These are phyloP conservation scores for Dunckerocampus dactyliophorus DNA, from an alignment of 2,113 vertebrate species.

Conservation along the genomic window DNA sequence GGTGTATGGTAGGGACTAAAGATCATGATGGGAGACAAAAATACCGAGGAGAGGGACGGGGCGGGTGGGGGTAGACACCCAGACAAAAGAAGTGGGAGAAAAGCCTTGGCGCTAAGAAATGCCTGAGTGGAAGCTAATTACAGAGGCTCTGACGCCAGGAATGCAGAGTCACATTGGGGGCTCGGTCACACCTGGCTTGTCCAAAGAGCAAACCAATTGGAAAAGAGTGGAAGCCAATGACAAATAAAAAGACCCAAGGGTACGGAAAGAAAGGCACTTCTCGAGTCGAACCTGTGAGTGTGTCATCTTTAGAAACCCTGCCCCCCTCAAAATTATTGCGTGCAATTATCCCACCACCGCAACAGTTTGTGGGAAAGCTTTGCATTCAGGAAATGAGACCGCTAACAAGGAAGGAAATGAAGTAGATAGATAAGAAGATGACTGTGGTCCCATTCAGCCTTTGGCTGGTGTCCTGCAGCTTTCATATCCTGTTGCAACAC, in stretches of 20 bases:
- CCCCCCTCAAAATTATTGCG: background rate
- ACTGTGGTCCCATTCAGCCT: conserved; percentile 20
- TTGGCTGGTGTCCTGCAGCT: conserved; percentile 12
- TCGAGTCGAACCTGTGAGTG: background rate
- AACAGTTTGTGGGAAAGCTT: conserved; percentile 51
- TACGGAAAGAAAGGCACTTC: conserved; percentile 22
- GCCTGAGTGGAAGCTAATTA: conserved; percentile 67
- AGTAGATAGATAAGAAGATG: conserved; percentile 43
- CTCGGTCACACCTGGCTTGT: conserved; percentile 64
- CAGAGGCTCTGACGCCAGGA: conserved; percentile 60
- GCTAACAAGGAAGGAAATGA: conserved; percentile 61
- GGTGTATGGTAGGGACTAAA: conserved; percentile 63
- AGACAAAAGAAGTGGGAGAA: conserved; percentile 58
- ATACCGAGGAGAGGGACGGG: conserved; percentile 25
- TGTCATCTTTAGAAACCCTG: background rate
- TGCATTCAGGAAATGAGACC: conserved; percentile 57
- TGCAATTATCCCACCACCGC: conserved; percentile 44
- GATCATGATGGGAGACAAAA: conserved; percentile 43
- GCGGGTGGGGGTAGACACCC: conserved; percentile 5
- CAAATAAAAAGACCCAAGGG: conserved; percentile 44
- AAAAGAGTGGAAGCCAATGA: conserved; percentile 49
- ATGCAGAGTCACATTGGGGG: conserved; percentile 63
- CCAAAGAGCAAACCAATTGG: conserved; percentile 54
- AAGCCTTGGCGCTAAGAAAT: conserved; percentile 52
- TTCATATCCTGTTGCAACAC: conserved; percentile 41